Conservation (phyloP, 1,140 invertebrate genomes). For the Euura saliciscinereae region DNA sequence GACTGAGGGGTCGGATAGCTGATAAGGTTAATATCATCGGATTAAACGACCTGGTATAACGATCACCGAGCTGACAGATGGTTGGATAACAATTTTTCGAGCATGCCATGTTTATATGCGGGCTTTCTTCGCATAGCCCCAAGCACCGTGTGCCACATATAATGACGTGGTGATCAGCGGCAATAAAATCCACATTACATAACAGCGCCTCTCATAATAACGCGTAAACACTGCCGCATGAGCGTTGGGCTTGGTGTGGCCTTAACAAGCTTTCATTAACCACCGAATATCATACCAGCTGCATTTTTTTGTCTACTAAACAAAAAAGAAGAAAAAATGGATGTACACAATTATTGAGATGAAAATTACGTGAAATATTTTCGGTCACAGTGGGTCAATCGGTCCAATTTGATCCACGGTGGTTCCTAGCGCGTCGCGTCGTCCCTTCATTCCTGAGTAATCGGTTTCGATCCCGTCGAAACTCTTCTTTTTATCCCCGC, state of each 20-base stretch:
- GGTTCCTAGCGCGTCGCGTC: constrained; percentile 30
- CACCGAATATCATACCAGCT: too few species aligned
- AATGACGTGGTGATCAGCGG: constrained; percentile 4
- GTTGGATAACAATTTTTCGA: constrained; percentile 3
- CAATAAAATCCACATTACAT: constrained; percentile 6
- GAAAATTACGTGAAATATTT: too few species aligned
- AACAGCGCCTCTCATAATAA: neutral
- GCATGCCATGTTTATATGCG: neutral
- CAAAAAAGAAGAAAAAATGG: too few species aligned
- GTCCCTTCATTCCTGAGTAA: constrained; percentile 60
- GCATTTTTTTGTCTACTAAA: too few species aligned
- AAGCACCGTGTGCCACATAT: neutral
- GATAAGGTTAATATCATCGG: too few species aligned
- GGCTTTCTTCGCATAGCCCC: neutral
- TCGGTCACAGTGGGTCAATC: too few species aligned
- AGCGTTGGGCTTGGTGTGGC: too few species aligned
- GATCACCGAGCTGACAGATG: constrained; percentile 1
- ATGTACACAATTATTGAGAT: too few species aligned
- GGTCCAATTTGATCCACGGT: too few species aligned
- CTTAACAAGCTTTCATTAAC: too few species aligned
- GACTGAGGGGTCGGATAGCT: too few species aligned
- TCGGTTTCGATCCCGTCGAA: constrained; percentile 33
- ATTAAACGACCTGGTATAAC: neutral
- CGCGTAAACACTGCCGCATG: neutral
- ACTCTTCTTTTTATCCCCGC: constrained; percentile 28